phyloP scores from a whole-genome alignment of 30 jellyfish, hydroid and myxozoan species.

The Rhopilema esculentum region DNA sequence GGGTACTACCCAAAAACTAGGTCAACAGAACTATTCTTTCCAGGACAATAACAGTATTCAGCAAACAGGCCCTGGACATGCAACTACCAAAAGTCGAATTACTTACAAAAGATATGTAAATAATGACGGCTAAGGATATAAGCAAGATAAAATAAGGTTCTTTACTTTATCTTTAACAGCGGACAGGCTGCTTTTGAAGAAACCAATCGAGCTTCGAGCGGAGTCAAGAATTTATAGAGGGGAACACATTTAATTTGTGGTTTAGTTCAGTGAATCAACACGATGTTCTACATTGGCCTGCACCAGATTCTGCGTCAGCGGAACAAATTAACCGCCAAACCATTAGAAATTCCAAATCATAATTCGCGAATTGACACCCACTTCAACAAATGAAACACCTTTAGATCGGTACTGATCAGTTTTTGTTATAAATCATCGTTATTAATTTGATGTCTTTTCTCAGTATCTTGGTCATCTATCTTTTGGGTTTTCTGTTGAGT shows the following conservation, averaged over 20 bases:
- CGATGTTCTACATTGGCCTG: neutral
- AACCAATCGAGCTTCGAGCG: too few species aligned
- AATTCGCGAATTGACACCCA: conserved; percentile 55
- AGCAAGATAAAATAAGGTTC: too few species aligned
- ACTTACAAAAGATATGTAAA: too few species aligned
- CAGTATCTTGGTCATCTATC: neutral
- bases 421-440: neutral
- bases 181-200: too few species aligned
- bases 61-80: too few species aligned
- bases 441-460: neutral
- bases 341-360: conserved; percentile 8
- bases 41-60: too few species aligned
- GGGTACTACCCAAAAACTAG: too few species aligned
- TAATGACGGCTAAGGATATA: too few species aligned
- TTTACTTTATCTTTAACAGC: too few species aligned
- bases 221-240: too few species aligned
- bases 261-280: neutral
- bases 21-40: too few species aligned
- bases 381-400: conserved; percentile 54
- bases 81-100: too few species aligned
- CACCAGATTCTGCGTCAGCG: neutral
- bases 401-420: neutral
- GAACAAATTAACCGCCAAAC: conserved; percentile 17
- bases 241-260: neutral
- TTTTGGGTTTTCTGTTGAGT: neutral